Base-by-base conservation (phyloP, 2,888 invertebrate species). In the Neoascia interrupta region DNA sequence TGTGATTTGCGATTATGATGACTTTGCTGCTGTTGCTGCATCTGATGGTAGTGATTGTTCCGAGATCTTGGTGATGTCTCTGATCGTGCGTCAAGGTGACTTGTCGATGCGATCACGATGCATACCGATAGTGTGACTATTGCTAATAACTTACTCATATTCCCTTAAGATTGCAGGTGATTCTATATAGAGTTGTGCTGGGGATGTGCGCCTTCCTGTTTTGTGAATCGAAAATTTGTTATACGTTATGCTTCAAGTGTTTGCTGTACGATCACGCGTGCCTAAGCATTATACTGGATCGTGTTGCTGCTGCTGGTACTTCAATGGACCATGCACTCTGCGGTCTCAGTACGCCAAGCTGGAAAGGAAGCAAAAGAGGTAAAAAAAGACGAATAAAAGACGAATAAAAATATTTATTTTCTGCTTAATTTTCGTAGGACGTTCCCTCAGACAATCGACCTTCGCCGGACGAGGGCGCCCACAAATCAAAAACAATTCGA, bases 81-180 rank as follows among this genome's bases (percentile, higher is more conserved):
- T 19, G 72, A 56, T 73, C 79, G 72, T 79, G 79, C 61, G 73
- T 68, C 79, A 79, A 73, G 79, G 61, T 79, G 68, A 68, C 73
- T 79, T 73, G 79, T 61, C 73, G 79, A 79, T 61, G 61, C 66
- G 56, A 68, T 56, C 79, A 73, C 73, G 72, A 79, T 68, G 61
- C 73, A 79, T 39, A 73, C 41, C 54, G 73, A 66, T 68, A 79
- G 79, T 79, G 73, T 79, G 79, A 79, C 79, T 79, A 79, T 34
- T 47, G 68, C 68, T 73, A 79, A 79, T 79, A 79, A 68, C 61
- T 79, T 79, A 79, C 73, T 79, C 79, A 79, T 79, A 68, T 79
- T 79, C 47, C 58, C 34, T 23, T n/a, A n/a, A n/a, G n/a, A n/a
- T n/a, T n/a, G 53, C 19, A 49, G 34, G 23, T 66, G 58, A 56